Conservation (phyloP, 2,888 invertebrate species). For the Plebejus anna region DNA sequence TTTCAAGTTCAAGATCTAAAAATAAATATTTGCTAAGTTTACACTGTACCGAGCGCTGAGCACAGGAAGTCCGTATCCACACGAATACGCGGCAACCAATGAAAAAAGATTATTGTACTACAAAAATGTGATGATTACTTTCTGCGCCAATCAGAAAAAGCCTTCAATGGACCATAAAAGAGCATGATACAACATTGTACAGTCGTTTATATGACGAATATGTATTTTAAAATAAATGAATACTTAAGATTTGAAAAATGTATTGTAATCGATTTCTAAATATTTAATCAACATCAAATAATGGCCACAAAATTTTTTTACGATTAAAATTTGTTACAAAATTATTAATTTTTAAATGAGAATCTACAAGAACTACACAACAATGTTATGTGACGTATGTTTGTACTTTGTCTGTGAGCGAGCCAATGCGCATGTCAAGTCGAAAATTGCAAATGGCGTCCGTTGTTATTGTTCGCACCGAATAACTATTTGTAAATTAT, state of each 20-base stretch:
- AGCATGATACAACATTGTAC: constrained; percentile 52
- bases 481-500: constrained; percentile 85
- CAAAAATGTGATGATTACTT: constrained; percentile 62
- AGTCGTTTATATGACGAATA: constrained; percentile 39
- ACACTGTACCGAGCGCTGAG: constrained; percentile 29
- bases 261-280: neutral
- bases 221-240: constrained; percentile 11
- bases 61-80: constrained; percentile 66
- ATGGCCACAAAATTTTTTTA: neutral
- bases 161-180: constrained; percentile 68
- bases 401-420: constrained; percentile 60
- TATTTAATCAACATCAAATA: neutral
- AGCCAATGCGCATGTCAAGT: constrained; percentile 86
- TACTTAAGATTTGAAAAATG: neutral
- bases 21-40: neutral
- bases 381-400: constrained; percentile 61
- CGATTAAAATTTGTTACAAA: neutral
- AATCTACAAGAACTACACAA: constrained; percentile 43
- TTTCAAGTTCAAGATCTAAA: neutral
- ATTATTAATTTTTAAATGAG: neutral
- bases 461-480: constrained; percentile 99
- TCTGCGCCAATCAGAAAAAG: constrained; percentile 58
- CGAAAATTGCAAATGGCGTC: constrained; percentile 98
- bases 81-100: constrained; percentile 71
- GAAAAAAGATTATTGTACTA: constrained; percentile 46